These are phyloP conservation scores for Anarsia innoxiella DNA, from an alignment of 2,888 invertebrate genomes.

Conservation along the genomic window DNA sequence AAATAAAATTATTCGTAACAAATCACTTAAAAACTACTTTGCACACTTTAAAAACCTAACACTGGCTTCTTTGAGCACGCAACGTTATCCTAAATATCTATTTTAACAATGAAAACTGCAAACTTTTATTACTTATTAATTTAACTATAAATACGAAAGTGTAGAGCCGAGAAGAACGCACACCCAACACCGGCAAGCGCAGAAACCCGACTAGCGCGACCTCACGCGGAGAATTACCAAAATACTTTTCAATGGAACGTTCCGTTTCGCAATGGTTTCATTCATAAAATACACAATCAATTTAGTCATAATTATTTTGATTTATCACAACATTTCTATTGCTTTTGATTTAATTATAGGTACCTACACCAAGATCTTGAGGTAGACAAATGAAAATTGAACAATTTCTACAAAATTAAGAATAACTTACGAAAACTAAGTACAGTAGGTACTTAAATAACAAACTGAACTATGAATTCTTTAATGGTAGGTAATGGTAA, in stretches of 20 bases:
- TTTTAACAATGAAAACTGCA: conserved; percentile 11
- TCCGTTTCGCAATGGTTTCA: conserved; percentile 32
- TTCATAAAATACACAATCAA: conserved; percentile 22
- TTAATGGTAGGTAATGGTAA: too few relatives aligned
- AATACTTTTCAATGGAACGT: conserved; percentile 38
- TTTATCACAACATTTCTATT: too few relatives aligned
- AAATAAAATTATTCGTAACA: conserved; percentile 29
- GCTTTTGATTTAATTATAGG: too few relatives aligned
- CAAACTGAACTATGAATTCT: too few relatives aligned
- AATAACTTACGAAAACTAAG: too few relatives aligned
- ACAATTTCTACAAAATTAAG: too few relatives aligned
- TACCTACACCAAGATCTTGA: too few relatives aligned
- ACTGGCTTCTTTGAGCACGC: conserved; percentile 15
- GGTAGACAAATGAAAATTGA: too few relatives aligned
- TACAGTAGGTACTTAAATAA: too few relatives aligned
- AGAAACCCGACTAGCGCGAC: conserved; percentile 68
- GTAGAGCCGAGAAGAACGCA: conserved; percentile 47
- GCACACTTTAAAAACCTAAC: conserved; percentile 30
- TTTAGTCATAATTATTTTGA: too few relatives aligned
- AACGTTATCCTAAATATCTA: conserved; percentile 16
- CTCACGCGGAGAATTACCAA: conserved; percentile 42
- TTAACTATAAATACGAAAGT: conserved; percentile 51
- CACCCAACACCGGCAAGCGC: conserved; percentile 57
- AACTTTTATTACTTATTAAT: conserved; percentile 17
- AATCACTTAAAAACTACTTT: conserved; percentile 39